These are phyloP conservation scores for Psittacula derbiana DNA, from an alignment of 2,797 vertebrate species.

Conservation along the genomic window DNA sequence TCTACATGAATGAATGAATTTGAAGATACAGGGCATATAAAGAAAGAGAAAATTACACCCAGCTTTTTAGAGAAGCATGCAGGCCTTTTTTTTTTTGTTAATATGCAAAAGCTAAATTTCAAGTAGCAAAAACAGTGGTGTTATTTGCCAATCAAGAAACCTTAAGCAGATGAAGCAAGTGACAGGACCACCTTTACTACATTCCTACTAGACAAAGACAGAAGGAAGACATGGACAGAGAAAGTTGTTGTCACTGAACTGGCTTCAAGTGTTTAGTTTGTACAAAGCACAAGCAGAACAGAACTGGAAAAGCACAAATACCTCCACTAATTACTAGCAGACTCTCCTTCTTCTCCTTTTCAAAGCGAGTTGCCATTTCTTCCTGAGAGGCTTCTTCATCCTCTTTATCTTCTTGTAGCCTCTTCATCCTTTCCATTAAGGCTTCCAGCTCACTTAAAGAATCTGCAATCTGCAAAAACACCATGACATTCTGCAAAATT, in stretches of 20 bases:
- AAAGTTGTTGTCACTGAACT: neutral
- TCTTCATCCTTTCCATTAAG: slow-evolving; percentile 85
- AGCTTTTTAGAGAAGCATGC: neutral
- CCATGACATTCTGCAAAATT: slow-evolving; percentile 35
- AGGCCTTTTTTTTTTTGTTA: neutral
- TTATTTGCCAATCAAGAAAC: neutral
- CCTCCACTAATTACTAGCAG: slow-evolving; percentile 83
- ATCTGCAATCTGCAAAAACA: slow-evolving; percentile 75
- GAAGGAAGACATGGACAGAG: neutral
- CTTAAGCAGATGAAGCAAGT: neutral
- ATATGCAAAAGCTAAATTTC: neutral
- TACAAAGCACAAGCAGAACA: neutral
- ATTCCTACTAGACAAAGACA: neutral
- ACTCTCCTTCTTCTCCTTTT: slow-evolving; percentile 85
- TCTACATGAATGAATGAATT: neutral
- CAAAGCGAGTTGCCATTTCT: slow-evolving; percentile 85
- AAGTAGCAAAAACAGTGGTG: neutral
- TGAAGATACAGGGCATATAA: neutral
- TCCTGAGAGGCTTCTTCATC: slow-evolving; percentile 83
- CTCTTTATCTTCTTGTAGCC: slow-evolving; percentile 81
- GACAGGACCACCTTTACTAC: neutral
- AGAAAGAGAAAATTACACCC: neutral
- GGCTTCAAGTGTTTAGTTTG: neutral
- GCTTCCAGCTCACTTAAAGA: slow-evolving; percentile 85
- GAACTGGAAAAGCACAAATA: slow-evolving; percentile 49